A percentile compares a stretch with the other conserved stretches of the same genome.
Conservation (phyloP, 2,113 vertebrate species). For the Pterocles gutturalis region DNA sequence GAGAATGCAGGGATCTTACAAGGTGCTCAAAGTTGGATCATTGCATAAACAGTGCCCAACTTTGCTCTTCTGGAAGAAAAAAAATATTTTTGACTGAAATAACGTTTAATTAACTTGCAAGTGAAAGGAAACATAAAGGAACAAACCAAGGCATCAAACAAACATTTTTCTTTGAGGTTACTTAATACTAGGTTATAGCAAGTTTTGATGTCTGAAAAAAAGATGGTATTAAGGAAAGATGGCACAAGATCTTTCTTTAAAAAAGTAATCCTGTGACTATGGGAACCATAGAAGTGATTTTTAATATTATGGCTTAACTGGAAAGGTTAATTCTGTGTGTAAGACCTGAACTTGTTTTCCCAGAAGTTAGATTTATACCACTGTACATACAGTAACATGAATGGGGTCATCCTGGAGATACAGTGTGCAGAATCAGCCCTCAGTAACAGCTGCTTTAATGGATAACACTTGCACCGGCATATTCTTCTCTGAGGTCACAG, state of each 20-base stretch:
- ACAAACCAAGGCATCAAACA: not conserved
- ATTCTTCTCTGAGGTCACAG: not conserved
- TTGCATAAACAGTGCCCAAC: not conserved
- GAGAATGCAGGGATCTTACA: not conserved
- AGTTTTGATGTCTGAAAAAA: not conserved
- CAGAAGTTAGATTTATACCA: not conserved
- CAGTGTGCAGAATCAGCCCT: not conserved
- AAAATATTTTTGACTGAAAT: not conserved
- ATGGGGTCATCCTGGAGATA: not conserved
- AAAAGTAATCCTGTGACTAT: not conserved
- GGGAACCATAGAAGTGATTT: not conserved
- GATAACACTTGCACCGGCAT: fast-evolving
- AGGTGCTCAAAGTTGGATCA: not conserved
- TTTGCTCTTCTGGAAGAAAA: not conserved
- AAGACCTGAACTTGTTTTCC: not conserved
- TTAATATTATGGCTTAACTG: not conserved
- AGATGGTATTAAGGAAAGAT: not conserved
- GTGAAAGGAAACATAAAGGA: not conserved
- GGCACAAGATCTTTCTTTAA: not conserved
- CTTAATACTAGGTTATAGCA: not conserved
- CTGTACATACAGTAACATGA: not conserved
- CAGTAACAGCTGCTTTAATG: not conserved
- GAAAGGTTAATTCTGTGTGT: not conserved
- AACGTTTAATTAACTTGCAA: not conserved
- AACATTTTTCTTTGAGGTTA: not conserved